These are phyloP conservation scores for Auanema sp. DNA, from an alignment of 2,888 invertebrate species.

Conservation along the genomic window DNA sequence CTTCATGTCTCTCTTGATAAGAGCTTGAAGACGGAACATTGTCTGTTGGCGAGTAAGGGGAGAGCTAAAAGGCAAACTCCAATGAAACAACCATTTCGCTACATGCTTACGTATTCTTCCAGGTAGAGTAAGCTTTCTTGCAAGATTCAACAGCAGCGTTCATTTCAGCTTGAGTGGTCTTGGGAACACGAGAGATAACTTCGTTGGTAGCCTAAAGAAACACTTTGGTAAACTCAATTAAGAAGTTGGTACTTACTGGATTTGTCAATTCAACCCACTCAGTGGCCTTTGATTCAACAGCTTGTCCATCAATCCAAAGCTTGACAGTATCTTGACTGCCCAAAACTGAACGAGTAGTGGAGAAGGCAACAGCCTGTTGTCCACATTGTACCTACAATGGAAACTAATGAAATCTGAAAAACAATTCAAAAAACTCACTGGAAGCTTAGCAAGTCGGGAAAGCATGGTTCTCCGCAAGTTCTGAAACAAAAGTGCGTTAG, in stretches of 20 bases:
- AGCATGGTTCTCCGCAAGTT: conserved; percentile 20
- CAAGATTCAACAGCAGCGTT: conserved; percentile 83
- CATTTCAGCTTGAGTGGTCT: conserved; percentile 85
- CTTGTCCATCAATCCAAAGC: conserved; percentile 91
- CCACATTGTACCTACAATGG: background rate
- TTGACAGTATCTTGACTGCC: conserved; percentile 69
- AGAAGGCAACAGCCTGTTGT: conserved; percentile 14
- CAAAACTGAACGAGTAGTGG: conserved; percentile 8
- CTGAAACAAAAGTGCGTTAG: background rate
- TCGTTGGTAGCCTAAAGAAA: conserved; percentile 68
- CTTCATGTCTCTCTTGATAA: conserved; percentile 84
- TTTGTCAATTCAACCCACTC: conserved; percentile 94
- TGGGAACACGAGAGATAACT: conserved; percentile 79
- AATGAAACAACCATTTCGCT: too few species aligned
- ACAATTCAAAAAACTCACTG: conserved; percentile 19
- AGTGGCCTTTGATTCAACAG: conserved; percentile 84
- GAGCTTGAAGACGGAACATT: conserved; percentile 83
- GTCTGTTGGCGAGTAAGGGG: conserved; percentile 88
- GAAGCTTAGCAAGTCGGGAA: conserved; percentile 34
- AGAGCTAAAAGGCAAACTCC: conserved; percentile 71
- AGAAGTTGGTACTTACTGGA: conserved; percentile 71
- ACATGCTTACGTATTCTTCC: conserved; percentile 77
- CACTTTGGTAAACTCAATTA: background rate
- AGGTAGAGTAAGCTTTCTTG: conserved; percentile 78
- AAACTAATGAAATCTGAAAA: conserved; percentile 1